phyloP scores from a whole-genome alignment of 2,888 invertebrate genomes.

The Tachina fera region DNA sequence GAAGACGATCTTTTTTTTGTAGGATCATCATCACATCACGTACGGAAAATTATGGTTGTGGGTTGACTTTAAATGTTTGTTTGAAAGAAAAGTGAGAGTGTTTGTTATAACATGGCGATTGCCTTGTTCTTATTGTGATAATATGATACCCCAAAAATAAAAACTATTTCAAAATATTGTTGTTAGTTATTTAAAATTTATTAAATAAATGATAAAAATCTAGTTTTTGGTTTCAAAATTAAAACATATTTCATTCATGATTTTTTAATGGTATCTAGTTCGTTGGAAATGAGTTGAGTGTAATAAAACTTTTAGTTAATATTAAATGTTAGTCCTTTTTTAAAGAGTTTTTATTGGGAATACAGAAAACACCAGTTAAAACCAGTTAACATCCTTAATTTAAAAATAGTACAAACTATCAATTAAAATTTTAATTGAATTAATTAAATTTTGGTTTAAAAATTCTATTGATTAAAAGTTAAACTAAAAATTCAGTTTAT shows the following conservation, averaged over 20 bases:
- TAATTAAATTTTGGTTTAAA: too few relatives aligned
- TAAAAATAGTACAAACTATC: too few relatives aligned
- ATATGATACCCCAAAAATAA: neutral
- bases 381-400: too few relatives aligned
- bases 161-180: neutral
- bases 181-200: constrained; percentile 26
- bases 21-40: constrained; percentile 38
- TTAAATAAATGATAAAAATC: constrained; percentile 58
- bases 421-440: too few relatives aligned
- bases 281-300: too few relatives aligned
- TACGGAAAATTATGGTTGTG: constrained; percentile 52
- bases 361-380: too few relatives aligned
- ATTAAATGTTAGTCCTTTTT: too few relatives aligned
- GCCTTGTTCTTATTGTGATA: neutral
- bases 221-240: constrained; percentile 40
- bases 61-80: constrained; percentile 46
- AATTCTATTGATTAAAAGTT: too few relatives aligned
- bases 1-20: constrained; percentile 40
- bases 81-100: constrained; percentile 65
- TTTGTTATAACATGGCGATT: constrained; percentile 40
- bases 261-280: neutral
- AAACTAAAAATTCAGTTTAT: too few relatives aligned
- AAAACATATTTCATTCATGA: constrained; percentile 64
- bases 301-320: too few relatives aligned
- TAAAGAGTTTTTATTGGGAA: too few relatives aligned